Conservation (phyloP, 1,140 invertebrate genomes). For the Drosophila sucinea region DNA sequence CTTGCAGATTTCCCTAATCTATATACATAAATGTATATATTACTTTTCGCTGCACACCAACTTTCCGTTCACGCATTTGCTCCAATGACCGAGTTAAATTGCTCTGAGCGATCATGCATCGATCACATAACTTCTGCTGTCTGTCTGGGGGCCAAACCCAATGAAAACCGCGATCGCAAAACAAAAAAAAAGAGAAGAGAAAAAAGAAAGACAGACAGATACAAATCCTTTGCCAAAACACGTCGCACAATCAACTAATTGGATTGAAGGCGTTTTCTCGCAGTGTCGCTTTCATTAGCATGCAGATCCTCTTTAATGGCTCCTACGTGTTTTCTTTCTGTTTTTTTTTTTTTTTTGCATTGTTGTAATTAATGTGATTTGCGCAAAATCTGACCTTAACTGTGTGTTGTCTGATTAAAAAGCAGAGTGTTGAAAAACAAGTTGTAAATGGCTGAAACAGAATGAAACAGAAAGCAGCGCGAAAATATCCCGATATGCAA, state of each 20-base stretch:
- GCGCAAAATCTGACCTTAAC: conserved; percentile 63
- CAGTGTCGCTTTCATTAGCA: conserved; percentile 74
- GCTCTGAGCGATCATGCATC: conserved; percentile 42
- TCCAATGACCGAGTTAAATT: conserved; percentile 60
- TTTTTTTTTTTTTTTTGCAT: conserved; percentile 58
- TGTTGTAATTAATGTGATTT: conserved; percentile 77
- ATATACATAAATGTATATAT: neutral
- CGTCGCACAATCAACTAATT: conserved; percentile 78
- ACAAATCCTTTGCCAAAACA: conserved; percentile 69
- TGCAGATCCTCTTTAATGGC: conserved; percentile 65
- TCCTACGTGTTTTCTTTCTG: conserved; percentile 61
- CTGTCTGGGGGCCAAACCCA: conserved; percentile 5
- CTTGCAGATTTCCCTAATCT: neutral
- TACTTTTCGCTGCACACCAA: neutral
- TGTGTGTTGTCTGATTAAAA: conserved; percentile 75
- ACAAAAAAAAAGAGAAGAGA: neutral
- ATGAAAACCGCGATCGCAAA: neutral
- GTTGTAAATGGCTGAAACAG: conserved; percentile 53
- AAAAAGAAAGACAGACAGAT: neutral
- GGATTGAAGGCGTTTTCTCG: conserved; percentile 53
- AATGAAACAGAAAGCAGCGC: conserved; percentile 58
- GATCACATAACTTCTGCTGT: conserved; percentile 57
- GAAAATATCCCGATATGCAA: conserved; percentile 19
- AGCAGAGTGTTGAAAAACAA: conserved; percentile 69
- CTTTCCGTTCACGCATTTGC: conserved; percentile 49